Percentiles rank a stretch among this genome's conserved stretches.
These are phyloP conservation scores for Monoplex corrugatus DNA, from an alignment of 2,888 invertebrate species.

Conservation along the genomic window DNA sequence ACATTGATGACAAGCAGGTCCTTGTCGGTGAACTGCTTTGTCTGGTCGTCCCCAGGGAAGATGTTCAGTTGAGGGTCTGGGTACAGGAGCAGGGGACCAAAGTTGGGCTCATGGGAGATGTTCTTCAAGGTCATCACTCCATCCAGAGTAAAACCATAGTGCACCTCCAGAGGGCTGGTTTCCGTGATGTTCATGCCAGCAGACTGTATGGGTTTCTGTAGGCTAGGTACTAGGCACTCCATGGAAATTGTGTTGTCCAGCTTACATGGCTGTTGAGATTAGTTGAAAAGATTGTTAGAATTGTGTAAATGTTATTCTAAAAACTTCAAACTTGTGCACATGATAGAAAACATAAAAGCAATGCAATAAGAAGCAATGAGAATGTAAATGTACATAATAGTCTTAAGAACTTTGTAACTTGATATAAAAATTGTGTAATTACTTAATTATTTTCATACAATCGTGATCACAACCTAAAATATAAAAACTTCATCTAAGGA, in stretches of 20 bases:
- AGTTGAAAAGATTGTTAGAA: no score
- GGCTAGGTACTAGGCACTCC: slow-evolving; percentile 60
- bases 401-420: no score
- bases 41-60: slow-evolving; percentile 85
- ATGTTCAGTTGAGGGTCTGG: slow-evolving; percentile 94
- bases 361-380: no score
- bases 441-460: no score
- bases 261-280: slow-evolving; percentile 54
- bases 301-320: no score
- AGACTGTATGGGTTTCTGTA: slow-evolving; percentile 30
- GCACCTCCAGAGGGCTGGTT: slow-evolving; percentile 81
- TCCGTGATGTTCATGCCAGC: slow-evolving; percentile 86
- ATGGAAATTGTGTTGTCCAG: slow-evolving; percentile 54
- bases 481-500: no score
- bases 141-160: slow-evolving; percentile 98
- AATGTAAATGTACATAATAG: no score
- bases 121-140: slow-evolving; percentile 93
- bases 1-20: slow-evolving; percentile 95
- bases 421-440: no score
- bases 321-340: no score
- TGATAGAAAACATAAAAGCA: no score
- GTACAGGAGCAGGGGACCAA: slow-evolving; percentile 90
- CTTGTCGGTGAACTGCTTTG: slow-evolving; percentile 91
- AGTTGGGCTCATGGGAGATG: slow-evolving; percentile 84
- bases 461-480: no score